phyloP scores from a whole-genome alignment of 2,888 invertebrate genomes.

The Steinernema carpocapsae region DNA sequence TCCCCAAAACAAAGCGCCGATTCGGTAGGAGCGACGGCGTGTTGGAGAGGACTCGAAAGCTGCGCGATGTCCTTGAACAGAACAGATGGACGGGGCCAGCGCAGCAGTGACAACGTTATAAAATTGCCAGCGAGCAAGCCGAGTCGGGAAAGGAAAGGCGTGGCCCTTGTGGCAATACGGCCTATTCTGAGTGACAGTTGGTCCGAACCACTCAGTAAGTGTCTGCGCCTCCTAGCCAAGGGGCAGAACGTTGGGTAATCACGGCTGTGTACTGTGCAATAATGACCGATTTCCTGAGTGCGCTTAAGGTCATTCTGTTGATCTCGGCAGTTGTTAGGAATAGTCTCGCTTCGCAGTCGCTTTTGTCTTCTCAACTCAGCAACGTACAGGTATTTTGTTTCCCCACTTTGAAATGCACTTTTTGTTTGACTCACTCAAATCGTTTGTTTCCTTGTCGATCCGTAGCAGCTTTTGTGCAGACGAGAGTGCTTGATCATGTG shows the following conservation, averaged over 20 bases:
- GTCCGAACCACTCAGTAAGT: background rate
- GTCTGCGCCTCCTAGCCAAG: background rate
- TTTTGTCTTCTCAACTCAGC: background rate
- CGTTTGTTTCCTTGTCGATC: no score
- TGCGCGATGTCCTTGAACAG: conserved; percentile 30
- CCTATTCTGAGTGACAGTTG: conserved; percentile 28
- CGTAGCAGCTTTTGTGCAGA: background rate
- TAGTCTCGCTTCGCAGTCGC: background rate
- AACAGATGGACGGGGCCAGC: conserved; percentile 34
- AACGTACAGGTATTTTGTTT: background rate
- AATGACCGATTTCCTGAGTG: background rate
- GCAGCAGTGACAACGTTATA: conserved; percentile 15
- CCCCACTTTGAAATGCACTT: background rate
- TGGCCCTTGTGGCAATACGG: conserved; percentile 28
- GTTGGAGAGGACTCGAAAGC: background rate
- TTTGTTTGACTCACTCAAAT: no score
- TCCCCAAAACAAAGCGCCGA: conserved; percentile 21
- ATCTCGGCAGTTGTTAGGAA: background rate
- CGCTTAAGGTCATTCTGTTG: background rate
- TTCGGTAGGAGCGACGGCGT: conserved; percentile 1
- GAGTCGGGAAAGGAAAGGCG: conserved; percentile 30
- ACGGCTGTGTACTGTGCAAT: conserved; percentile 4
- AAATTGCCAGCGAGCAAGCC: conserved; percentile 28
- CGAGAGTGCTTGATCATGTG: background rate
- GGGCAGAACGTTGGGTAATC: background rate